Percentiles rank a stretch among this genome's conserved stretches.
phyloP scores from a whole-genome alignment of 2,113 vertebrate species.

The Azemiops feae region DNA sequence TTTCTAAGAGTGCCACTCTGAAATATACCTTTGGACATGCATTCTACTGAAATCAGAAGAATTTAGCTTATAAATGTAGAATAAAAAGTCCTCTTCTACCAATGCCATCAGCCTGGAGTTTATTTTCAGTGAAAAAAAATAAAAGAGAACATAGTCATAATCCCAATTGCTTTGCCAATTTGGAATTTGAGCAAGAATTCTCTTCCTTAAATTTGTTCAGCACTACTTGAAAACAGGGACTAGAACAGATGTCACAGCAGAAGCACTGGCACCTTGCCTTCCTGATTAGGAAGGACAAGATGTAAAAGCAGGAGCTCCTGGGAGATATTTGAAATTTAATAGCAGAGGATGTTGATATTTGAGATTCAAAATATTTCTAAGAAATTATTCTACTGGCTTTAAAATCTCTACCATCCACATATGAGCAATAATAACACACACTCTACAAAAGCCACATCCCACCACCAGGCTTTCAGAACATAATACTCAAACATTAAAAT shows the following conservation, averaged over 20 bases:
- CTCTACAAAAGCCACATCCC: neutral
- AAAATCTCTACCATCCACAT: neutral
- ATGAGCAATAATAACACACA: neutral
- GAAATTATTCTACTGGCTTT: neutral
- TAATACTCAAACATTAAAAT: neutral
- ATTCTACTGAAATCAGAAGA: neutral
- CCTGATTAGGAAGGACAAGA: conserved; percentile 2
- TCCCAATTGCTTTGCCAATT: conserved; percentile 6
- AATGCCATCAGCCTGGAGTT: neutral
- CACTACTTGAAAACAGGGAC: neutral
- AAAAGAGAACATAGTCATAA: neutral
- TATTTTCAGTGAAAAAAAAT: neutral
- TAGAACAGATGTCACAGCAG: conserved; percentile 9
- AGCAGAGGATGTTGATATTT: neutral
- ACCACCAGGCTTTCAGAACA: neutral
- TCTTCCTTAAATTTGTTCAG: conserved; percentile 3
- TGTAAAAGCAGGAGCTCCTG: neutral
- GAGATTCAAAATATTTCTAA: neutral
- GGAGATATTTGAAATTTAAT: neutral
- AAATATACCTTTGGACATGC: neutral
- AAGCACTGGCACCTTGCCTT: conserved; percentile 4
- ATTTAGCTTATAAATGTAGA: neutral
- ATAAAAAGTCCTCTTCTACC: neutral
- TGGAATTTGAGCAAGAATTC: neutral
- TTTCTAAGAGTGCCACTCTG: neutral